Evolutionary conservation across 1,140 invertebrate genomes (phyloP), one percentile per base, ranked within the genome.

Genomic region (Trichonephila inaurata): DNA sequence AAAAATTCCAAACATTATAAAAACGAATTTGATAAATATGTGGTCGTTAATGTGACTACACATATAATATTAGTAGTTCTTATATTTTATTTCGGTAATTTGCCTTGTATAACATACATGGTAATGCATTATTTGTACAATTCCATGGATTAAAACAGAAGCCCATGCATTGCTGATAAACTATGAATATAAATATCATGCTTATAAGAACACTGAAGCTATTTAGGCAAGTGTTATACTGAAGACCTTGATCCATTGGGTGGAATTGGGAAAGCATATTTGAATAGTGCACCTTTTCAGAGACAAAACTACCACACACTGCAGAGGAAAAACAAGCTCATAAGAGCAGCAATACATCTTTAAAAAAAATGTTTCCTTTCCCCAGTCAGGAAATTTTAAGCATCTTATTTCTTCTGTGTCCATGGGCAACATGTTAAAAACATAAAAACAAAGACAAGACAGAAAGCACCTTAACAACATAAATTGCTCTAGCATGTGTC

Each of bases 401-500:
- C 82, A 58, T 58, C 16, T 2, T 16, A 0, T 19, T 85, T 85
- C 44, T 58, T 21, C 44, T 40, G 4, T 4, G 4, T 2, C 4
- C 33, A 40, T 40, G 18, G 28, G 44, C 1, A 7, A 24, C 14
- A 24, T 1, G 7, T 6, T 3, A 51, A 83, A 83, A 40, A 40
- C 33, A 40, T 4, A 83, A 83, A 33, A 21, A 33, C 28, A 61
- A 21, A 60, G n/a, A 33, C 7, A 64, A 62, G 58, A 58, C 60
- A 87, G 60, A 87, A 64, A 87, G 62, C 60, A 40, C 85, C 62
- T 87, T 64, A 87, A 87, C 60, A 87, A 87, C 28, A 24, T 62
- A 58, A 87, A 87, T 87, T 87, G 85, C 61, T 21, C 24, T 24
- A 24, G 85, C 85, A 64, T 87, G 85, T 87, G 24, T 87, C 85